Evolutionary conservation across 1,140 invertebrate species (phyloP).

Genomic region (Pygmarrhopalites habei): DNA sequence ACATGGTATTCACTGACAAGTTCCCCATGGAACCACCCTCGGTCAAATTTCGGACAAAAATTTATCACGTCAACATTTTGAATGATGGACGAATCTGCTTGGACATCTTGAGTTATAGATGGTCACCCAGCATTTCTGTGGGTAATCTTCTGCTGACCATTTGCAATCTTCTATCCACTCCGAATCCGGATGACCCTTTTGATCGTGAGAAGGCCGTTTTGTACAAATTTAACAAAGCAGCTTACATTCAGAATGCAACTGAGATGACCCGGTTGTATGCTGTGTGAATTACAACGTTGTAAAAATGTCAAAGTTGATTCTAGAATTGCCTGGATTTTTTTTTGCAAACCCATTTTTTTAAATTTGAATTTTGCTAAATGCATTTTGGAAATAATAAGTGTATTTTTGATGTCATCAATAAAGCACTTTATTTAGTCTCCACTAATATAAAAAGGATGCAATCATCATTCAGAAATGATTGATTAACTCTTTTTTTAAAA

Average conservation of each 20-base stretch:
- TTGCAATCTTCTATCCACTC: conserved; percentile 51
- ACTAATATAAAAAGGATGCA: too few relatives aligned
- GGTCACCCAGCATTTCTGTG: conserved; percentile 54
- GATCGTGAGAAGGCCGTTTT: conserved; percentile 51
- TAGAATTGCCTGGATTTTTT: too few relatives aligned
- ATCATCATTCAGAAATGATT: too few relatives aligned
- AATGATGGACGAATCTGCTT: conserved; percentile 53
- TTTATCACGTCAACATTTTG: conserved; percentile 57
- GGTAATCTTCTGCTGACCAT: conserved; percentile 54
- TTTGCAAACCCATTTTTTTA: too few relatives aligned
- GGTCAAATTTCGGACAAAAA: conserved; percentile 50
- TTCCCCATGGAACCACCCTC: neutral
- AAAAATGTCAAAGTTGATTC: too few relatives aligned
- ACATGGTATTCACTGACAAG: too few relatives aligned
- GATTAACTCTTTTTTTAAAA: too few relatives aligned
- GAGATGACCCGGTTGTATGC: neutral
- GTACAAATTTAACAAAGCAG: conserved; percentile 48
- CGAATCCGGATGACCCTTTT: conserved; percentile 54
- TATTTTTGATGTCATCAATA: too few relatives aligned
- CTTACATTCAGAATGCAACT: neutral
- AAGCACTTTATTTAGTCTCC: too few relatives aligned
- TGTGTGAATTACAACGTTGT: too few relatives aligned
- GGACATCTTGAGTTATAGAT: conserved; percentile 52
- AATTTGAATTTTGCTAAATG: too few relatives aligned
- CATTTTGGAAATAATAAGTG: too few relatives aligned